Evolutionary conservation across 2,113 vertebrate genomes (phyloP).

Genomic region (Todiramphus saurophagus): DNA sequence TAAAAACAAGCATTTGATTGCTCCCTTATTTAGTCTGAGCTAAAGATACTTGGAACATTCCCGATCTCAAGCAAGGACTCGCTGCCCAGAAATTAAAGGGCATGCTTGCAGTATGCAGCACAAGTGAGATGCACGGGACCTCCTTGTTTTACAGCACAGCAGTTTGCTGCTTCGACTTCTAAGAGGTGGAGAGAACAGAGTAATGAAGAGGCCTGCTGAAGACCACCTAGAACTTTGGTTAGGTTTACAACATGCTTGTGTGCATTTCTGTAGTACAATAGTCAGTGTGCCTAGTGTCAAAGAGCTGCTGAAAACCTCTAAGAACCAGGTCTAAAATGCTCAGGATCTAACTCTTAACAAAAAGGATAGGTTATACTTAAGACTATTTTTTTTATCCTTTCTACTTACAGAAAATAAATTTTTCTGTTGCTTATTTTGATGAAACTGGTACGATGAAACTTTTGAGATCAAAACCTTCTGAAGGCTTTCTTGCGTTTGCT

Average conservation of each 20-base stretch:
- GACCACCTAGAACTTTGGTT: background rate
- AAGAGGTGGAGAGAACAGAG: background rate
- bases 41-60: background rate
- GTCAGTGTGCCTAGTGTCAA: background rate
- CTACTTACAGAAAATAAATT: background rate
- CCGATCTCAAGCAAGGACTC: background rate
- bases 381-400: background rate
- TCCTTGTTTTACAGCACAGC: background rate
- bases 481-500: background rate
- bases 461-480: background rate
- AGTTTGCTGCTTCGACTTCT: background rate
- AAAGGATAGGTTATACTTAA: background rate
- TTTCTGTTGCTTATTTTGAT: background rate
- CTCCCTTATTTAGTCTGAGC: constrained; percentile 53
- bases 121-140: background rate
- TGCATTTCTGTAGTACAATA: background rate
- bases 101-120: background rate
- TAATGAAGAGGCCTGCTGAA: background rate
- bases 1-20: constrained; percentile 12
- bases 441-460: background rate
- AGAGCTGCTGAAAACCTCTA: background rate
- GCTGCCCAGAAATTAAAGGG: background rate
- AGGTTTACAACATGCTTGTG: background rate
- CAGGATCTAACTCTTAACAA: background rate
- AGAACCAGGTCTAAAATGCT: background rate